phyloP scores from a whole-genome alignment of 1,140 invertebrate species.

The Oedothorax gibbosus region DNA sequence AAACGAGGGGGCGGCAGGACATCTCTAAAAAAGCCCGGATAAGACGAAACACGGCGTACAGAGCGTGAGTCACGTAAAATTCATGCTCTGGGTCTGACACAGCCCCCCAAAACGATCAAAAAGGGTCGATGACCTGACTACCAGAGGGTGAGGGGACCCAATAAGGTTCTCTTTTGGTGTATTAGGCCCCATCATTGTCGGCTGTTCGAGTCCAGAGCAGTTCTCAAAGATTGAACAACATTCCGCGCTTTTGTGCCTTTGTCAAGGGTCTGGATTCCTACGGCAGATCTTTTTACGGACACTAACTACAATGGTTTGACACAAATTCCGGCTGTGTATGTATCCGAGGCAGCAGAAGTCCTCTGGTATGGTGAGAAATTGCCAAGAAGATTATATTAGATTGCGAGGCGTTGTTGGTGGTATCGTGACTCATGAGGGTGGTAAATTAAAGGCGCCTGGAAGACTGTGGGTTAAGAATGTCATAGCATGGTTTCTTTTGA shows the following conservation, averaged over 20 bases:
- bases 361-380: too few relatives aligned
- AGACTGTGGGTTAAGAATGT: too few relatives aligned
- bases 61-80: conserved; percentile 59
- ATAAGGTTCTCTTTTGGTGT: conserved; percentile 20
- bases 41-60: conserved; percentile 21
- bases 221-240: conserved; percentile 51
- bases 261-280: neutral
- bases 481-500: too few relatives aligned
- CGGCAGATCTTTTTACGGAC: conserved; percentile 28
- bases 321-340: conserved; percentile 41
- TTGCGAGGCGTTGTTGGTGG: too few relatives aligned
- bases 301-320: conserved; percentile 42
- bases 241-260: conserved; percentile 18
- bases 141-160: conserved; percentile 37
- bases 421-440: too few relatives aligned
- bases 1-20: conserved; percentile 27
- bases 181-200: conserved; percentile 7
- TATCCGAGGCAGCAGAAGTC: conserved; percentile 25
- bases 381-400: too few relatives aligned
- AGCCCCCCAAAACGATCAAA: neutral
- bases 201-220: conserved; percentile 4
- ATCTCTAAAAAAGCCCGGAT: conserved; percentile 36
- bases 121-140: conserved; percentile 56
- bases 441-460: too few relatives aligned
- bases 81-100: conserved; percentile 38